Evolutionary conservation across 1,140 invertebrate species (phyloP), one percentile per base, ranked within the genome.

Genomic region (Diprion similis): DNA sequence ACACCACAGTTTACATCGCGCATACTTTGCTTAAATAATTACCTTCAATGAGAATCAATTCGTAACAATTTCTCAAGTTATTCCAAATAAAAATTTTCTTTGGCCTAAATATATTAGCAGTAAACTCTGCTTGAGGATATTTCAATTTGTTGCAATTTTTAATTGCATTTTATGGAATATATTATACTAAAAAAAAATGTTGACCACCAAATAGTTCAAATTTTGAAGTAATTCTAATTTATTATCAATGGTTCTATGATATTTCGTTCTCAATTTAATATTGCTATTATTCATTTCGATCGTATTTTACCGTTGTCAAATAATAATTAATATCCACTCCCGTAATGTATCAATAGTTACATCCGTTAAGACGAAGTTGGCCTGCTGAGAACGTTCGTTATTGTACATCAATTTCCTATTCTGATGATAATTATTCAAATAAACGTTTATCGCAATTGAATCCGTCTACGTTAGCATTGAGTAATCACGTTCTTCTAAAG

Each of bases 391-490:
- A 71, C 78, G 75, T 84, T 84, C 82, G 82, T 77, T 81, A 83
- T 83, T 86, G 80, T 86, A 86, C 24, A 37, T 81, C 80, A 79
- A 82, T 81, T 81, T 77, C 79, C 75, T 76, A 84, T 82, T 81
- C 82, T 79, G 71, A 82, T 82, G 71, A 78, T 78, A 76, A 81
- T 78, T 83, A 84, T 80, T 83, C 80, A 80, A 86, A 85, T 85
- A 85, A 85, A 85, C 79, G 76, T 83, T 83, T 83, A 83, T 78
- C 72, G 81, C 79, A 82, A 69, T 74, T 59, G 11, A 15, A 59
- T 59, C 6, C 51, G 51, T 59, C 51, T 59, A 59, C 9, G 1
- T 6, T 37, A 37, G 24, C 1, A 37, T 37, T 3, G 24, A 37
- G 24, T 37, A 37, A 37, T 6, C 24, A 37, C 24, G 6, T 37